Evolutionary conservation across 2,888 invertebrate species (phyloP), one percentile per base, ranked within the genome.

Genomic region (Drosophila picticornis): DNA sequence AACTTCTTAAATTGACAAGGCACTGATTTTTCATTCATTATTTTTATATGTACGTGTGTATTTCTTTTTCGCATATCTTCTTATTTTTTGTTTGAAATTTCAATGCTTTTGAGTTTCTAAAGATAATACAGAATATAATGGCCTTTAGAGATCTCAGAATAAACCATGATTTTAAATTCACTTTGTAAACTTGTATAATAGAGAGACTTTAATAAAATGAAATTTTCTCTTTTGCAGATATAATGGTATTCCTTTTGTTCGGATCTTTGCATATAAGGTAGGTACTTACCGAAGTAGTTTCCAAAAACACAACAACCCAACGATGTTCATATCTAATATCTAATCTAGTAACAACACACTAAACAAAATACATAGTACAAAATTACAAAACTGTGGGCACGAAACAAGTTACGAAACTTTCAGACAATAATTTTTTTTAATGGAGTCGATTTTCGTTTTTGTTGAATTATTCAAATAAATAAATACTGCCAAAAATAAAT

Each of bases 351-450:
- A 57, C 65, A 75, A 77, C 71, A 72, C 57, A 67, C 74, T 72
- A 69, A 72, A 71, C 72, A 69, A 84, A 81, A 69, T 66, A 81
- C 90, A 88, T 84, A 90, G 87, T 72, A 76, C 72, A 76, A 69
- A 83, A 83, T 83, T 76, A 80, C 90, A 90, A 80, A 76, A 88
- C 83, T 91, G 91, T 88, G 91, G 80, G 91, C 91, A 88, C 91
- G 81, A 84, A 74, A 82, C 77, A 68, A 70, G 34, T 62, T 57
- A 50, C 51, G 53, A 31, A 6, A 29, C 40, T 56, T 61, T 52
- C 16, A 59, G 29, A 73, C 29, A 64, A 69, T 43, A 43, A 46
- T 55, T 58, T 22, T 53, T 53, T 55, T 64, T 1, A 4, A 51
- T 71, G 0, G 2, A 52, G 6, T 11, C 38, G 19, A 48, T 52